Conservation (phyloP, 2,888 invertebrate species). For the Leptopilina myrica region DNA sequence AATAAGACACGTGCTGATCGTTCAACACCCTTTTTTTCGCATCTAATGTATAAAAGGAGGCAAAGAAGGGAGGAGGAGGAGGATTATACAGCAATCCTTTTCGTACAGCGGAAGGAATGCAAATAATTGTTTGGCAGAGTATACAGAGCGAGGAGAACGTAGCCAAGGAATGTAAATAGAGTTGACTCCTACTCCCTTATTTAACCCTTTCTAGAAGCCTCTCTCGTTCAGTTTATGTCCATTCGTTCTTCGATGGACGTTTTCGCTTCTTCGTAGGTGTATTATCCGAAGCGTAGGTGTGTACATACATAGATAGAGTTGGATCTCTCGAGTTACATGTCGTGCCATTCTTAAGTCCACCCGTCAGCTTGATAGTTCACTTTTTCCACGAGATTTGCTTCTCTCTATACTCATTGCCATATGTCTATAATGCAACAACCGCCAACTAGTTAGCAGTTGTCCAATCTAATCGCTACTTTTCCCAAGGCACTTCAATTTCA, state of each 20-base stretch:
- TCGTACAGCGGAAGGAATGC: constrained; percentile 64
- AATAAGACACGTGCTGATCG: constrained; percentile 2
- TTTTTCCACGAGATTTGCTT: constrained; percentile 26
- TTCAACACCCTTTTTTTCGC: neutral
- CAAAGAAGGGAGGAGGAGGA: no score
- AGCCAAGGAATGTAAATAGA: constrained; percentile 71
- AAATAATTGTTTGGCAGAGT: constrained; percentile 71
- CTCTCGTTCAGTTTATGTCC: constrained; percentile 48
- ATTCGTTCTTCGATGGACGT: constrained; percentile 46
- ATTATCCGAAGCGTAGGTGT: constrained; percentile 34
- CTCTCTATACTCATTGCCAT: neutral
- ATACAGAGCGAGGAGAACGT: constrained; percentile 61
- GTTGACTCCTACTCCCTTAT: constrained; percentile 58
- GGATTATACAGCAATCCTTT: constrained; percentile 50
- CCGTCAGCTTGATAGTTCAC: constrained; percentile 32
- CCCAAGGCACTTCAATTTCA: neutral
- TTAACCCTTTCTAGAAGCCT: constrained; percentile 46
- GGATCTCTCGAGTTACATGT: constrained; percentile 57
- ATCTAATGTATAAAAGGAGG: no score
- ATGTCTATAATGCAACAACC: no score
- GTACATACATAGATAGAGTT: constrained; percentile 35
- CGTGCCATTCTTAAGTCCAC: constrained; percentile 52
- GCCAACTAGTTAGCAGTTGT: neutral
- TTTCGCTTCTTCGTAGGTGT: constrained; percentile 41
- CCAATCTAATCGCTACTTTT: constrained; percentile 18